Base-by-base conservation (phyloP, 2,797 vertebrate genomes). In the Sitta carolinensis region DNA sequence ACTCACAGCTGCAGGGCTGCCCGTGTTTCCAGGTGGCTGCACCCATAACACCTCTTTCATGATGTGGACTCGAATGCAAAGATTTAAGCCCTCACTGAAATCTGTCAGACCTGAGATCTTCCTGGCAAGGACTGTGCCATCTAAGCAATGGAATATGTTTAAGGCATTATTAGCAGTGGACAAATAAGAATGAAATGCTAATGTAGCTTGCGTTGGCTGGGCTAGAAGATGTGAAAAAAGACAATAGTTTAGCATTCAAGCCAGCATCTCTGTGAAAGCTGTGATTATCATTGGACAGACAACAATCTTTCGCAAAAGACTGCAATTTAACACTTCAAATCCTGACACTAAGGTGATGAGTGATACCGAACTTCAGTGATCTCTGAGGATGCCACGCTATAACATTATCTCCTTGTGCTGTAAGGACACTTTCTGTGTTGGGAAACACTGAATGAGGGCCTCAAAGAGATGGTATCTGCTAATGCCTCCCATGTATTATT, bases 61-160 rank as follows among this genome's bases (percentile, higher is more conserved):
- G 22, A 27, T 9, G 6, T 0, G 2, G 8, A 18, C 30, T 43
- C 0, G 0, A 11, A 55, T 3, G 6, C 0, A 0, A 74, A 61
- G 11, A 30, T 29, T 62, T 50, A 73, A 29, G 8, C 11, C 14
- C 74, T 73, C 4, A 3, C 14, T 61, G 79, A 83, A 64, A 68
- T 40, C 17, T 42, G 12, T n/a, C 2, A 1, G 11, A 61, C 13
- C 16, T 50, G 43, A 73, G 29, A 42, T 26, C 16, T 81, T 13
- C 9, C 45, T 32, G 47, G 18, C 30, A 76, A 43, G 16, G 38
- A 47, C 26, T 72, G 48, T 45, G 42, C 16, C 32, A 64, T 19
- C 21, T 59, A 68, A 84, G 13, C 8, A 51, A 52, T 11, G 2
- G 63, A 92, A 15, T 47, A 26, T 10, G 16, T 21, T 40, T 54